Evolutionary conservation across 2,797 vertebrate genomes (phyloP).

Genomic region (Columba guinea): DNA sequence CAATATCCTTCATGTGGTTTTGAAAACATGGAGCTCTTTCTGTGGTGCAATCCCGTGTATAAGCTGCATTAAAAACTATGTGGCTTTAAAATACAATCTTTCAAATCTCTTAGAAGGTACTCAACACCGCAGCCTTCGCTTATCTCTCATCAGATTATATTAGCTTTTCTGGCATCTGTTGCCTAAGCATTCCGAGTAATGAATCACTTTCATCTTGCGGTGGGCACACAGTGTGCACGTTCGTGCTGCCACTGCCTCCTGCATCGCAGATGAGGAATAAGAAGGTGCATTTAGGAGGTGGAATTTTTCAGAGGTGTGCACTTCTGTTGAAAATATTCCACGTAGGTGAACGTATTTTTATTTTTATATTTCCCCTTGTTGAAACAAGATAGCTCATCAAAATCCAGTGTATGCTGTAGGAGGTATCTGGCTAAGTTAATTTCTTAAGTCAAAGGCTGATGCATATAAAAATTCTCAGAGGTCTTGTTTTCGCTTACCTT

Average conservation of each 20-base stretch:
- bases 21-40: fast-evolving
- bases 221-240: neutral
- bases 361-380: fast-evolving
- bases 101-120: neutral
- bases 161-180: neutral
- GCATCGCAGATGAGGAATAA: fast-evolving
- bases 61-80: neutral
- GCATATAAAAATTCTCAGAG: neutral
- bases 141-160: neutral
- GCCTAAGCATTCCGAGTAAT: neutral
- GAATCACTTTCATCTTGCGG: neutral
- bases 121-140: neutral
- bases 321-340: neutral
- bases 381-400: neutral
- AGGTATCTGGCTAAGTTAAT: neutral
- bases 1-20: fast-evolving
- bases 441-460: neutral
- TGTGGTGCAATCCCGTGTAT: neutral
- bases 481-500: neutral
- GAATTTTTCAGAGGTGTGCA: neutral
- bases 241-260: neutral
- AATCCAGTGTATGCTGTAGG: neutral
- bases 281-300: neutral
- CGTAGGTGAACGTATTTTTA: neutral
- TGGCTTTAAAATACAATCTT: neutral